phyloP scores from a whole-genome alignment of 1,140 invertebrate species.

The Hermetia illucens region DNA sequence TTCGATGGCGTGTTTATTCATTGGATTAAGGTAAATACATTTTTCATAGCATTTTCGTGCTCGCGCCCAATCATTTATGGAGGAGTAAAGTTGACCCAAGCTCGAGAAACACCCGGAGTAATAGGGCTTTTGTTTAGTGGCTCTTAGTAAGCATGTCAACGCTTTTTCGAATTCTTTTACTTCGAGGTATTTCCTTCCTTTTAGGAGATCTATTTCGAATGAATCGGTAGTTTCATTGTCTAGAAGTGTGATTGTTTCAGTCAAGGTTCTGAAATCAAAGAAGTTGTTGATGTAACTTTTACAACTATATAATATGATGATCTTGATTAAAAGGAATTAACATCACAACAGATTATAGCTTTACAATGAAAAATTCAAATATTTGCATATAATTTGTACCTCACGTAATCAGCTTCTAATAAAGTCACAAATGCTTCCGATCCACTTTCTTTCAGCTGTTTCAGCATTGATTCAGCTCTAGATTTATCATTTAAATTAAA shows the following conservation, averaged over 20 bases:
- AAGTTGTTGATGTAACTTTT: too few relatives aligned
- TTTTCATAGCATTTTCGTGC: slow-evolving; percentile 72
- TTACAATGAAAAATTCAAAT: too few relatives aligned
- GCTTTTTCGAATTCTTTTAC: slow-evolving; percentile 43
- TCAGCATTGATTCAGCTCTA: too few relatives aligned
- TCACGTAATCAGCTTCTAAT: too few relatives aligned
- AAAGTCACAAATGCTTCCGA: too few relatives aligned
- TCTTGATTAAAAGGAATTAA: too few relatives aligned
- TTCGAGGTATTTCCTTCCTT: slow-evolving; percentile 53
- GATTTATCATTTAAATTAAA: background rate
- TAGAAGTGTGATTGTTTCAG: slow-evolving; percentile 36
- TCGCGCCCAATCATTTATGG: slow-evolving; percentile 44
- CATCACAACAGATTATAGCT: too few relatives aligned
- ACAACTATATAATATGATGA: too few relatives aligned
- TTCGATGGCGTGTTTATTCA: slow-evolving; percentile 47
- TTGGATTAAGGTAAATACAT: slow-evolving; percentile 56
- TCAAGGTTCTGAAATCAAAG: slow-evolving; percentile 13
- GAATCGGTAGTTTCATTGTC: slow-evolving; percentile 26
- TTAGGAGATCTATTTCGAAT: slow-evolving; percentile 37
- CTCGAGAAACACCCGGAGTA: slow-evolving; percentile 58
- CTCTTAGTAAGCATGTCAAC: slow-evolving; percentile 50
- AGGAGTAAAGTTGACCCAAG: slow-evolving; percentile 59
- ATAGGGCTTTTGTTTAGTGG: slow-evolving; percentile 56
- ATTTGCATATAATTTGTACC: too few relatives aligned
- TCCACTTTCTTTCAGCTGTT: too few relatives aligned